Percentiles rank a stretch among this genome's conserved stretches.
These are phyloP conservation scores for Apodemia hepburni DNA, from an alignment of 2,888 invertebrate genomes.

Conservation along the genomic window DNA sequence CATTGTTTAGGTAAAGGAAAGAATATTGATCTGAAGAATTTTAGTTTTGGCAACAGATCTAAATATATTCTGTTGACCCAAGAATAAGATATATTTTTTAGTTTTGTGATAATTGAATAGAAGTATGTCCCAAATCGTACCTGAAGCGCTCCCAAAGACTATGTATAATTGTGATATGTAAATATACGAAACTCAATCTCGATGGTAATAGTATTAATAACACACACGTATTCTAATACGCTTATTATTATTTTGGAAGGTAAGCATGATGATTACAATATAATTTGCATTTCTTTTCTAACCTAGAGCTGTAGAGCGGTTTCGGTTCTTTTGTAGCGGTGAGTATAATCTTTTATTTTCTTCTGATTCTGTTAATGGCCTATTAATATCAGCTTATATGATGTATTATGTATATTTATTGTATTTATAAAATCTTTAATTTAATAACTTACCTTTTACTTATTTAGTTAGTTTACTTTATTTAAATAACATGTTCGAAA, in stretches of 20 bases:
- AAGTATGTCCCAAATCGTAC: not conserved
- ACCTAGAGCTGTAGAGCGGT: conserved; percentile 19
- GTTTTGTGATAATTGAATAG: not conserved
- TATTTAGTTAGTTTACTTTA: too few relatives aligned
- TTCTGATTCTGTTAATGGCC: not conserved
- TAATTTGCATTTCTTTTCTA: conserved; percentile 15
- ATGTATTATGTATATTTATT: too few relatives aligned
- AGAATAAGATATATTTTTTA: too few relatives aligned
- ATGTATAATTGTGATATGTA: not conserved
- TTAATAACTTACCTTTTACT: too few relatives aligned
- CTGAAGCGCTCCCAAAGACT: not conserved
- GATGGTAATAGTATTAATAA: not conserved
- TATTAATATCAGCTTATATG: too few relatives aligned
- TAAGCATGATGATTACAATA: conserved; percentile 45
- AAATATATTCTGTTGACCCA: too few relatives aligned
- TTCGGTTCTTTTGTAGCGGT: conserved; percentile 29
- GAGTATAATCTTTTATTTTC: conserved; percentile 32
- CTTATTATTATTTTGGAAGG: conserved; percentile 27
- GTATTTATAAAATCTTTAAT: too few relatives aligned
- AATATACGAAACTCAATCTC: not conserved
- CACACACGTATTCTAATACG: conserved; percentile 7
- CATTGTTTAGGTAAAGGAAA: too few relatives aligned
- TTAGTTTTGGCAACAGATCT: too few relatives aligned
- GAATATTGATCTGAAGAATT: too few relatives aligned
- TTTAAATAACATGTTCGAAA: too few relatives aligned